Evolutionary conservation across 2,797 vertebrate genomes (phyloP).

Genomic region (Heteromormyrus szaboi): DNA sequence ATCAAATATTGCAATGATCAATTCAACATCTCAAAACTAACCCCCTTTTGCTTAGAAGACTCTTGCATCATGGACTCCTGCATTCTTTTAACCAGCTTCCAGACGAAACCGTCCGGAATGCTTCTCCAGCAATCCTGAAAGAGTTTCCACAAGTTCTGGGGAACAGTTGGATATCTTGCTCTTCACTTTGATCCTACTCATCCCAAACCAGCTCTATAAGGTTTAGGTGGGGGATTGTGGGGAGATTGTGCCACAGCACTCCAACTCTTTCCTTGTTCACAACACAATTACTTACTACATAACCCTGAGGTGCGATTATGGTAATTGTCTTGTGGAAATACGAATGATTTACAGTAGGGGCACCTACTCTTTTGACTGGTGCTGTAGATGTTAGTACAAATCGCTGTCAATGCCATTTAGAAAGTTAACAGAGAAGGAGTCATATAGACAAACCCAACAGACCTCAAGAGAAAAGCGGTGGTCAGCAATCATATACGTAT

Average conservation of each 20-base stretch:
- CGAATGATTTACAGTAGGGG: neutral
- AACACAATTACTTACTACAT: neutral
- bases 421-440: neutral
- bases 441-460: neutral
- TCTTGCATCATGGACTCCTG: neutral
- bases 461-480: neutral
- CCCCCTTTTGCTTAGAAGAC: neutral
- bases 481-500: neutral
- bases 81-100: neutral
- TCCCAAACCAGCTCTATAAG: neutral
- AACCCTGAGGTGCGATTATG: neutral
- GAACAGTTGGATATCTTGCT: neutral
- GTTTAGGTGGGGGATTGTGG: neutral
- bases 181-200: neutral
- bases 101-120: neutral
- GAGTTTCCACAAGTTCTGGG: neutral
- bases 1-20: neutral
- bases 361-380: neutral
- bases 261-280: neutral
- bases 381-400: neutral
- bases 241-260: neutral
- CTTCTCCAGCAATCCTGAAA: neutral
- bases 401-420: neutral
- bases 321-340: neutral
- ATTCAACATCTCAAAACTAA: neutral